These are phyloP conservation scores for Hydriomena furcata DNA, from an alignment of 2,888 invertebrate genomes.

Conservation along the genomic window DNA sequence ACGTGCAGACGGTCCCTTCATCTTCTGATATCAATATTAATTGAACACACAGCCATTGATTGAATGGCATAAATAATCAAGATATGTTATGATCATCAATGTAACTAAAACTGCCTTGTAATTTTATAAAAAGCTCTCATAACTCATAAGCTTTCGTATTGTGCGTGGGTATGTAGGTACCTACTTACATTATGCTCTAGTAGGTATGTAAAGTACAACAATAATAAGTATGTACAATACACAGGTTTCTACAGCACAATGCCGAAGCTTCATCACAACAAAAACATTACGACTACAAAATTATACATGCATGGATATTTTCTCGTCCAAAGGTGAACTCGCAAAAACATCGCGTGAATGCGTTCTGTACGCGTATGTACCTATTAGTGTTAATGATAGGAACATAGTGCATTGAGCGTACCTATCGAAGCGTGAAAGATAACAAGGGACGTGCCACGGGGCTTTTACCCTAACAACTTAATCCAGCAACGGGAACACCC, in stretches of 20 bases:
- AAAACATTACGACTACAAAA: conserved; percentile 6
- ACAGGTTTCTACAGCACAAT: conserved; percentile 11
- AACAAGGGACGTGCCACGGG: conserved; percentile 44
- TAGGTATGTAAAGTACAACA: conserved; percentile 1
- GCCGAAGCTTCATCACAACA: conserved; percentile 3
- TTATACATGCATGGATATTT: conserved; percentile 18
- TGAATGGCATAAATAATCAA: no score
- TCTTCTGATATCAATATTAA: no score
- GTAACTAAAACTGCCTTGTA: no score
- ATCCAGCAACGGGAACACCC: conserved; percentile 4
- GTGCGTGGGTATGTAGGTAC: no score
- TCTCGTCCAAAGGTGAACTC: conserved; percentile 16
- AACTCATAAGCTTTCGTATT: no score
- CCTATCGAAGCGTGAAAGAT: conserved; percentile 56
- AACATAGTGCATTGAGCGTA: conserved; percentile 41
- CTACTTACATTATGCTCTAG: neutral
- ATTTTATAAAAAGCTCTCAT: no score
- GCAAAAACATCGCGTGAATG: conserved; percentile 25
- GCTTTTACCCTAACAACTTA: conserved; percentile 31
- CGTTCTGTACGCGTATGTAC: conserved; percentile 31
- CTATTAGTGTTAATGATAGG: conserved; percentile 49
- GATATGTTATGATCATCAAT: no score
- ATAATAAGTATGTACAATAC: conserved; percentile 8
- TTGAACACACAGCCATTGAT: no score
- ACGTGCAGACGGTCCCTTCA: no score